Evolutionary conservation across 2,888 invertebrate species (phyloP).

Genomic region (Galerucella nymphaeae): DNA sequence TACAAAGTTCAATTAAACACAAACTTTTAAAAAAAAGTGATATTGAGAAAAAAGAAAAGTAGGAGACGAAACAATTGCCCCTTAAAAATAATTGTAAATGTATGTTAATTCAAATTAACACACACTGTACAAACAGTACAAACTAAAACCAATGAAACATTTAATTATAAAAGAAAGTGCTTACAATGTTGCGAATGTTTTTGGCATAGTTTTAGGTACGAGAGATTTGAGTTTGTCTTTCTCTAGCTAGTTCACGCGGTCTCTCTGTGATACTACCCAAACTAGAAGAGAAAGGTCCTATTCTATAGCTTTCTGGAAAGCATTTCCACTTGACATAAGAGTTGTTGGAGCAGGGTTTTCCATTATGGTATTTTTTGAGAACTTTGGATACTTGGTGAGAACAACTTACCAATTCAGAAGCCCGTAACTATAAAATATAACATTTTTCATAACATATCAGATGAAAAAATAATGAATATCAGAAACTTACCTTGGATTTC

Average conservation of each 20-base stretch:
- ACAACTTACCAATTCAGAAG: conserved; percentile 73
- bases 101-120: conserved; percentile 3
- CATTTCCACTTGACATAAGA: conserved; percentile 4
- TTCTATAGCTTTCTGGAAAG: conserved; percentile 72
- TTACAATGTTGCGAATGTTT: conserved; percentile 23
- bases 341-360: conserved; percentile 74
- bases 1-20: background rate
- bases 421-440: conserved; percentile 45
- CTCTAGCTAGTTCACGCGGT: background rate
- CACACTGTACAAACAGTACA: background rate
- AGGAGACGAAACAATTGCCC: background rate
- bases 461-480: conserved; percentile 26
- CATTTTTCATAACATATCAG: background rate
- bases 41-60: background rate
- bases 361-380: conserved; percentile 78
- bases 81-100: background rate
- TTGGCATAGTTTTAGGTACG: conserved; percentile 6
- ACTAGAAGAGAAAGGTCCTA: conserved; percentile 82
- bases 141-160: conserved; percentile 1
- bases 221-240: conserved; percentile 6
- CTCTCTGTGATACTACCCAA: conserved; percentile 55
- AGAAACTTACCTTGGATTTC: conserved; percentile 73
- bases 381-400: conserved; percentile 74
- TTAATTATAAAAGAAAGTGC: conserved; percentile 21
- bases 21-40: conserved; percentile 9